These are phyloP conservation scores for Pogonomyrmex californicus DNA, from an alignment of 1,140 invertebrate genomes.

Conservation along the genomic window DNA sequence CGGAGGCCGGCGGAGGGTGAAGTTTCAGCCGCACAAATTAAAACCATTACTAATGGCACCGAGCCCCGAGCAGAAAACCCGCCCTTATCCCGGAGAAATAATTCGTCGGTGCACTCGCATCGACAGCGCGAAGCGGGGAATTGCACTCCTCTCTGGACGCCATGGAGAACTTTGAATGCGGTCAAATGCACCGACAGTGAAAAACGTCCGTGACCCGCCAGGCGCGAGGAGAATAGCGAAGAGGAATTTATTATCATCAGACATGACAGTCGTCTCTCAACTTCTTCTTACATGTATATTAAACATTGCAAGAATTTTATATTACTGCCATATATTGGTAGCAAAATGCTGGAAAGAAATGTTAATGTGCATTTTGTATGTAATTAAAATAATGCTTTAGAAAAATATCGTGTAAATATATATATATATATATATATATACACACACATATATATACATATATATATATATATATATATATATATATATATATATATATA, in stretches of 20 bases:
- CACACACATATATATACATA: too few relatives aligned
- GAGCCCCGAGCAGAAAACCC: not conserved
- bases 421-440: not conserved
- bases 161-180: slow-evolving; percentile 41
- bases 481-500: too few relatives aligned
- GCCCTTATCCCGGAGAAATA: slow-evolving; percentile 38
- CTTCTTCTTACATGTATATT: not conserved
- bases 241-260: slow-evolving; percentile 55
- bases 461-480: too few relatives aligned
- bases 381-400: not conserved
- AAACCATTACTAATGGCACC: slow-evolving; percentile 69
- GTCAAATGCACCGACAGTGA: slow-evolving; percentile 54
- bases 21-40: slow-evolving; percentile 66
- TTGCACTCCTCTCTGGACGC: slow-evolving; percentile 41
- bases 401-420: not conserved
- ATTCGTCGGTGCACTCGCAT: slow-evolving; percentile 60
- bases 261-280: slow-evolving; percentile 31
- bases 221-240: slow-evolving; percentile 29
- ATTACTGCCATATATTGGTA: not conserved
- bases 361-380: not conserved
- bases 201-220: slow-evolving; percentile 36
- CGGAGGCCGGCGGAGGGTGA: slow-evolving; percentile 32
- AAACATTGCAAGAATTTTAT: not conserved
- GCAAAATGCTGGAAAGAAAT: not conserved
- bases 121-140: slow-evolving; percentile 43